These are phyloP conservation scores for Drosophila erecta DNA, from an alignment of 1,140 invertebrate genomes.

Conservation along the genomic window DNA sequence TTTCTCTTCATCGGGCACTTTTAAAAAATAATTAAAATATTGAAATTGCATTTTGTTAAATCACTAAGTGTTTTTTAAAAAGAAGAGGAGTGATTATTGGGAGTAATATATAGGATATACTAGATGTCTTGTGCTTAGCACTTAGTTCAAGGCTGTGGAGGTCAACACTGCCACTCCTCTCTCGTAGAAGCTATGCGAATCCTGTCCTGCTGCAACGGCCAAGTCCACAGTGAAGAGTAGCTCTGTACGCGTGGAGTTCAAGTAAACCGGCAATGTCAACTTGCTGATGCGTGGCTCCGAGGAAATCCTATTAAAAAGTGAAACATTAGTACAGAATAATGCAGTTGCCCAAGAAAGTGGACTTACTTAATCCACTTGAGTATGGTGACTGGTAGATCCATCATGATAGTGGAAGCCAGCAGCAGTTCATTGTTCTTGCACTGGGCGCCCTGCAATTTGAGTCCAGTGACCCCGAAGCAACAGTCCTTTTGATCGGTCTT, in stretches of 20 bases:
- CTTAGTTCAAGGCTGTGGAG: conserved; percentile 94
- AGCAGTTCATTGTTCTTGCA: conserved; percentile 95
- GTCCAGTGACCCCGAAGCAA: conserved; percentile 93
- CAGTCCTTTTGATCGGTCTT: conserved; percentile 88
- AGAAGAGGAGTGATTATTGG: no score
- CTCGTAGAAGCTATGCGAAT: conserved; percentile 97
- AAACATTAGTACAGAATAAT: conserved; percentile 9
- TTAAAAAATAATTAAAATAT: background rate
- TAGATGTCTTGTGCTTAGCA: background rate
- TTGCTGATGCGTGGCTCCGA: conserved; percentile 87
- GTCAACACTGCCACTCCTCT: conserved; percentile 97
- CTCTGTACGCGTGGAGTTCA: conserved; percentile 97
- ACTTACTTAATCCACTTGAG: conserved; percentile 93
- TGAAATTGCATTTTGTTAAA: background rate
- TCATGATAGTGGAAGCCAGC: conserved; percentile 97
- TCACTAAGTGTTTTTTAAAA: background rate
- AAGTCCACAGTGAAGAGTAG: conserved; percentile 98
- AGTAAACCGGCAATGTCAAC: conserved; percentile 97
- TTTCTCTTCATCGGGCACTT: no score
- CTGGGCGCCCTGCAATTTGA: conserved; percentile 97
- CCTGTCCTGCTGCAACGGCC: conserved; percentile 93
- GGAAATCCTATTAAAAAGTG: conserved; percentile 83
- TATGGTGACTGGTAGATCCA: conserved; percentile 94
- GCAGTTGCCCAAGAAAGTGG: background rate
- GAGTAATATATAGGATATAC: conserved; percentile 3